A percentile compares a stretch with the other conserved stretches of the same genome.
Evolutionary conservation across 2,888 invertebrate species (phyloP).

Genomic region (Eilema caniola): DNA sequence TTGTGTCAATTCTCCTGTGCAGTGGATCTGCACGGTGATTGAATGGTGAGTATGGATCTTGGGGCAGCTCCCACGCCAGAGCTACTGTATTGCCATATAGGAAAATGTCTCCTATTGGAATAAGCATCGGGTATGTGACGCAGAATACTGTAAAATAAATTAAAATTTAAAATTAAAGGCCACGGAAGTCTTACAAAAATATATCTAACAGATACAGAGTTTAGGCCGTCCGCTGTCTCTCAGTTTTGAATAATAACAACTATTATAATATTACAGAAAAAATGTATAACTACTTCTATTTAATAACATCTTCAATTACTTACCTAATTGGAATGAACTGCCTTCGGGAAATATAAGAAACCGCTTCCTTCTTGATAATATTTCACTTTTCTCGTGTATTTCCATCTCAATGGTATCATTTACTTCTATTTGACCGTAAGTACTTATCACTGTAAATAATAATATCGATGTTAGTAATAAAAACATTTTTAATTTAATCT

Average conservation of each 20-base stretch:
- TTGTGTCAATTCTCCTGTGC: conserved; percentile 75
- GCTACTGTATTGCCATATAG: conserved; percentile 92
- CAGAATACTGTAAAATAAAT: conserved; percentile 86
- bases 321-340: conserved; percentile 88
- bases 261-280: no score
- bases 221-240: no score
- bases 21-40: conserved; percentile 79
- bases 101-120: conserved; percentile 86
- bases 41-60: conserved; percentile 86
- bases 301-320: conserved; percentile 43
- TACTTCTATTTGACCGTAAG: conserved; percentile 26
- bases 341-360: conserved; percentile 88
- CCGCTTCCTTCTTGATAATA: conserved; percentile 84
- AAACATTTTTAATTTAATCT: conserved; percentile 26
- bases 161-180: background rate
- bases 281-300: background rate
- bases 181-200: background rate
- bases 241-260: no score
- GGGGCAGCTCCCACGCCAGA: conserved; percentile 92
- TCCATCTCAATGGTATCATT: conserved; percentile 42
- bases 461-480: conserved; percentile 20
- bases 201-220: background rate
- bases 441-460: conserved; percentile 26
- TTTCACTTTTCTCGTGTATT: conserved; percentile 49
- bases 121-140: conserved; percentile 84